Evolutionary conservation across 2,888 invertebrate species (phyloP).

Genomic region (Magallana nippona): DNA sequence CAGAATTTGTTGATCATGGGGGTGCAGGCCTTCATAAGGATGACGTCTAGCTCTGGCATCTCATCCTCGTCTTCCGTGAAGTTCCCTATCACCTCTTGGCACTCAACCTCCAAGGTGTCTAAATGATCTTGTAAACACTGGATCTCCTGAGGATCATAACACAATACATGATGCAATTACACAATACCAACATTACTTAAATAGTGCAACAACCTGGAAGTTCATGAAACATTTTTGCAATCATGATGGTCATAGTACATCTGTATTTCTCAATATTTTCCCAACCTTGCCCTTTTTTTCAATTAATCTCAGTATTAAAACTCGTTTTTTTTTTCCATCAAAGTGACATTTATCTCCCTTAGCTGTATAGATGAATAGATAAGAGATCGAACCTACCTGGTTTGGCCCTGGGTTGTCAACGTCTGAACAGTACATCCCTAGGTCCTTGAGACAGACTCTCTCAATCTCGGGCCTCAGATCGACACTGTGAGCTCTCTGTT

Average conservation of each 20-base stretch:
- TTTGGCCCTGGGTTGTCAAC: constrained; percentile 87
- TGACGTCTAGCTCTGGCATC: constrained; percentile 93
- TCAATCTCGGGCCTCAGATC: constrained; percentile 97
- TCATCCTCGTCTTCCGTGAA: constrained; percentile 93
- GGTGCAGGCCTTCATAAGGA: constrained; percentile 91
- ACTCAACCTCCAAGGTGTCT: constrained; percentile 80
- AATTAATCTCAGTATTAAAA: too few relatives aligned
- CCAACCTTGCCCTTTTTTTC: too few relatives aligned
- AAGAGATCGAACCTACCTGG: constrained; percentile 81
- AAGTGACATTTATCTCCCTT: too few relatives aligned
- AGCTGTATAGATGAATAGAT: not conserved
- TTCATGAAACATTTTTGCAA: too few relatives aligned
- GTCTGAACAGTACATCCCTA: constrained; percentile 88
- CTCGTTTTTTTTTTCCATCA: too few relatives aligned
- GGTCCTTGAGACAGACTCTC: constrained; percentile 91
- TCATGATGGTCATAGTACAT: too few relatives aligned
- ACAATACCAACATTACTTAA: not conserved
- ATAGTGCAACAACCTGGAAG: too few relatives aligned
- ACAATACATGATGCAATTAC: constrained; percentile 1
- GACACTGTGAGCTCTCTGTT: constrained; percentile 94
- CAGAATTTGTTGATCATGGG: constrained; percentile 93
- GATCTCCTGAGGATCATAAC: constrained; percentile 85
- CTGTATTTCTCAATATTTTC: too few relatives aligned
- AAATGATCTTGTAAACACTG: constrained; percentile 90
- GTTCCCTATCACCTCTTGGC: constrained; percentile 88